Base-by-base conservation (phyloP, 2,113 vertebrate genomes). In the Dascyllus trimaculatus region DNA sequence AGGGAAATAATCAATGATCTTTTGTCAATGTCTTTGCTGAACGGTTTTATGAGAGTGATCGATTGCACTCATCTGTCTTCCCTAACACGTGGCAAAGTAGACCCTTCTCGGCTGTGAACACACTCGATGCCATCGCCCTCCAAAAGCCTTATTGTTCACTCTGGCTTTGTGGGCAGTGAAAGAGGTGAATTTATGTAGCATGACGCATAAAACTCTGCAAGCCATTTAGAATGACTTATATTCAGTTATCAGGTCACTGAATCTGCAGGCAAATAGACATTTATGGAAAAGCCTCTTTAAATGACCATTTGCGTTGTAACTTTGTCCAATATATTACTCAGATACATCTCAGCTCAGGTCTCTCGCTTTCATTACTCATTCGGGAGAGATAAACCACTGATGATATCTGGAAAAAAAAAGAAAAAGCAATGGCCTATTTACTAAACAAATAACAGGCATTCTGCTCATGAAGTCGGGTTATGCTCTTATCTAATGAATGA, bases 191-290 rank as follows among this genome's bases (percentile, higher is more conserved):
- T 86, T 78, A 88, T 89, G 63, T 64, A 65, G 75, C 87, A 61
- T 71, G 59, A 77, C 40, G 13, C 57, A 73, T 81, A 87, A 89
- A 82, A 76, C 75, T 69, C 77, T 26, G 35, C 17, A 6, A 57
- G 62, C 59, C 56, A 70, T 69, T 89, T 84, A 71, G 90, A 89
- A 70, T 78, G 60, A 75, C 64, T 79, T 79, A 71, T 56, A 75
- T 73, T 78, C 49, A 26, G 80, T 85, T 75, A 83, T 84, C 72
- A 67, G 85, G 80, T 82, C 78, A 80, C 71, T 88, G 84, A 81
- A 69, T 88, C 71, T 83, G 40, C 68, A 58, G 80, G 24, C 63
- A 88, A 83, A 85, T 62, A 78, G 58, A 85, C 70, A 61, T 88
- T 85, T 87, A 82, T 75, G 25, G 53, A 59, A 48, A 52, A 18